Base-by-base conservation (phyloP, 1,140 invertebrate genomes). In the Euwallacea similis region DNA sequence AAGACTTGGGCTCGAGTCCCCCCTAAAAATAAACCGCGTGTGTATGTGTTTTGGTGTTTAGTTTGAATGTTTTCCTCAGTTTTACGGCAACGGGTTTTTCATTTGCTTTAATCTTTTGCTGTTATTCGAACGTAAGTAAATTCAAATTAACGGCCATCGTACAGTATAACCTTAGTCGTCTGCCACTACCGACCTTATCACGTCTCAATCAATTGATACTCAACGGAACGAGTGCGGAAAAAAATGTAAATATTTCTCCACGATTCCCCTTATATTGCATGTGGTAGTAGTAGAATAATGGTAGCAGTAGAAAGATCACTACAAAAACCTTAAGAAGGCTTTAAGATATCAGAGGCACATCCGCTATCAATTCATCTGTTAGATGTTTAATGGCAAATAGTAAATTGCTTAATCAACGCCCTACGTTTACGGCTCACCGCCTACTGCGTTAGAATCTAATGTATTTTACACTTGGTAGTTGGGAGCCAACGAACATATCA, bases 41-140 rank as follows among this genome's bases (percentile, higher is more conserved):
- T 50, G 46, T 50, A 11, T 50, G 55, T 58, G 55, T 33, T 58
- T 58, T 58, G n/a, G n/a, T 16, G 10, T 16, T 58, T 15, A 16
- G n/a, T 58, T 15, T 33, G 10, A 58, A 56, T 50, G 46, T 50
- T 50, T 50, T 13, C 13, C 46, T 50, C 46, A 58, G 55, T 58
- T 58, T 58, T 33, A 16, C 55, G 50, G 3, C 50, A 6, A 53
- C 50, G 6, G 50, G 3, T 53, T 8, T 53, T 16, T 15, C 55
- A 13, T n/a, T 58, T 58, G 55, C 21, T 58, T 50, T 58, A 10
- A 58, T 15, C 13, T 50, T 50, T 50, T 10, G 9, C 13, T 50
- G 46, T 50, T 50, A 50, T 50, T 11, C 46, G n/a, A 58, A 58
- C 55, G 55, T 58, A 58, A 58, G 55, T 58, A 58, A 10, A 15